A percentile compares a stretch with the other conserved stretches of the same genome.
These are phyloP conservation scores for Lithodes maja DNA, from an alignment of 2,888 invertebrate species.

Conservation along the genomic window DNA sequence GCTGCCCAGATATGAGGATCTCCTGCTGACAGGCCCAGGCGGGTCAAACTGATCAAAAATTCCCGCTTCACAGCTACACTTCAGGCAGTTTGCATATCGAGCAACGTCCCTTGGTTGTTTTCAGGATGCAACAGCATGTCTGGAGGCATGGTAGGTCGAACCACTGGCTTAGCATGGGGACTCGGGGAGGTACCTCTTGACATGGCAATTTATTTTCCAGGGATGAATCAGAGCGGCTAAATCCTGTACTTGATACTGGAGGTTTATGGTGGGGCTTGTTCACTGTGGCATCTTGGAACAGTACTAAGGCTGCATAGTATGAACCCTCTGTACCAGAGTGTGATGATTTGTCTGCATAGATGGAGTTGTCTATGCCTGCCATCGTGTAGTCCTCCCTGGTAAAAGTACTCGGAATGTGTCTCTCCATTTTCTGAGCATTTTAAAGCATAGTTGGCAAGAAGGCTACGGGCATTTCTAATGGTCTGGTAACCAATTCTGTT, in stretches of 20 bases:
- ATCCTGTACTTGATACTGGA: slow-evolving; percentile 12
- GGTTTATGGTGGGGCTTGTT: background rate
- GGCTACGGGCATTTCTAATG: background rate
- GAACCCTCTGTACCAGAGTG: background rate
- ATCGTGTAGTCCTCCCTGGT: background rate
- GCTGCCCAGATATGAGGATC: slow-evolving; percentile 12
- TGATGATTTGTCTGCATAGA: slow-evolving; percentile 14
- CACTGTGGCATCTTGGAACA: background rate
- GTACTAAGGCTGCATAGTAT: slow-evolving; percentile 11
- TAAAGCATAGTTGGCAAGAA: background rate
- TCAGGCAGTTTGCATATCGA: background rate
- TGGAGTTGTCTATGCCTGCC: background rate
- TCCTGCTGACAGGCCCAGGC: slow-evolving; percentile 10
- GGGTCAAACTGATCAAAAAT: background rate
- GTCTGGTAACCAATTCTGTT: slow-evolving; percentile 1
- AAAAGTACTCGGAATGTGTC: slow-evolving; percentile 17
- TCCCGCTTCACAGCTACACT: background rate
- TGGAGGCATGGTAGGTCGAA: slow-evolving; percentile 11
- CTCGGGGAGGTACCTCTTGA: slow-evolving; percentile 12
- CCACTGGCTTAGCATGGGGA: slow-evolving; percentile 4
- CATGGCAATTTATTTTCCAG: slow-evolving; percentile 4
- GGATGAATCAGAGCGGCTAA: background rate
- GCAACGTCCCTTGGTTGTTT: background rate
- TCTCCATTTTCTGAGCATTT: slow-evolving; percentile 9
- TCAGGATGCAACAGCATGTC: slow-evolving; percentile 16